Base-by-base conservation (phyloP, 1,140 invertebrate species). In the Zaprionus camerounensis region DNA sequence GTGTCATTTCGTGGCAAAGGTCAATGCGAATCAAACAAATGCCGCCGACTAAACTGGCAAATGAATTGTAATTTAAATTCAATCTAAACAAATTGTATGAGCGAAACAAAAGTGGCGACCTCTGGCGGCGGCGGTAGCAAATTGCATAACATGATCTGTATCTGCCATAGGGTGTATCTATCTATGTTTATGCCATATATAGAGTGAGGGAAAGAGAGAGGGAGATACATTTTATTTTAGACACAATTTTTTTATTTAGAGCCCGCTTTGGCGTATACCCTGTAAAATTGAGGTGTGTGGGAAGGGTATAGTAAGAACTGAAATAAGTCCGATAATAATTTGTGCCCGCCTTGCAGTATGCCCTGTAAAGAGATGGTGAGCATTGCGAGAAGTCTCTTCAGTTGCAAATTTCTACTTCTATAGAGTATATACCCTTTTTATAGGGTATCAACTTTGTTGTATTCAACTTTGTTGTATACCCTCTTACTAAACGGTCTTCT, bases 231-330 rank as follows among this genome's bases (percentile, higher is more conserved):
- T 64, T 64, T 44, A 71, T n/a, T 69, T 69, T 72, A 34, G 53
- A 64, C 26, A 73, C 53, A 81, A 64, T 81, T 81, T 81, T 73
- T 78, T 74, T 81, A 74, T 81, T 73, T 78, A 41, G 3, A 28
- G 24, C n/a, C 20, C 36, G 13, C 4, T 44, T 46, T 46, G 41
- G 41, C n/a, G 41, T 41, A 56, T 56, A 56, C 53, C 53, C 15
- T 56, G 26, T 56, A 56, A 1, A 17, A 15, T 2, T 15, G 2
- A n/a, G 2, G 9, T 12, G 15, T 5, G 2, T 24, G 20, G 11
- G 6, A 49, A 51, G 20, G 12, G 46, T 24, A 51, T 51, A 4
- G 5, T 41, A 6, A n/a, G 0, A 15, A 41, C 1, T n/a, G 38
- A n/a, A 41, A 41, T n/a, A 11, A 11, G 31, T 11, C 9, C 9